Base-by-base conservation (phyloP, 2,888 invertebrate species). In the Spatulosminthurus flaviceps region DNA sequence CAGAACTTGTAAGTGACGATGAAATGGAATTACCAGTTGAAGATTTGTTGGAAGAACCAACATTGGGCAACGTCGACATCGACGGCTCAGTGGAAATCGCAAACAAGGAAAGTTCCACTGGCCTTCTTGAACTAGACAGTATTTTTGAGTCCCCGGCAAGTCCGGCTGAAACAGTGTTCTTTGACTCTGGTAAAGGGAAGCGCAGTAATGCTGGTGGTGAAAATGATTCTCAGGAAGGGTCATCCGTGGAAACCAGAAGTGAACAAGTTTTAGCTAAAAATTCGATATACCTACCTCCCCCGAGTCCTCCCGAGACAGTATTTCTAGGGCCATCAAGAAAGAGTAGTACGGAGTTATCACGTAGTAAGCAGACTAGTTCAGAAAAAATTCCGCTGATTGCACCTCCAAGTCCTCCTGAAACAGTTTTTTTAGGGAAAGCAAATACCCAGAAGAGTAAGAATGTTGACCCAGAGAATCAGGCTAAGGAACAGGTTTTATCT, bases 91-190 rank as follows among this genome's bases (percentile, higher is more conserved):
- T n/a, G n/a, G n/a, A n/a, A n/a, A n/a, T n/a, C n/a, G n/a, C n/a
- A n/a, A n/a, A n/a, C n/a, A n/a, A 22, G 22, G 64, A 64, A 9
- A 22, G 2, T 64, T 9, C 26, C 22, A 64, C 1, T 24, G 42
- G 24, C 41, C n/a, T 19, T 42, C n/a, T 24, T 42, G 21, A 16
- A 41, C 28, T 42, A 19, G 28, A n/a, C 24, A 13, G 1, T 7
- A 21, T 16, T 22, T 42, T 71, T 19, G 71, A 42, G 16, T 42
- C 29, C 21, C 41, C 41, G n/a, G 21, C 42, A 42, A 42, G 42
- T 41, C 71, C 71, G 1, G 41, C 41, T 41, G 42, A 71, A 71
- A 41, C 41, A 11, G 43, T 41, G n/a, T 21, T 26, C 22, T 70
- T 41, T 26, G 29, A 71, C 11, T n/a, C 21, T 2, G 42, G 34